These are phyloP conservation scores for Andrena fulva DNA, from an alignment of 2,888 invertebrate genomes.

Conservation along the genomic window DNA sequence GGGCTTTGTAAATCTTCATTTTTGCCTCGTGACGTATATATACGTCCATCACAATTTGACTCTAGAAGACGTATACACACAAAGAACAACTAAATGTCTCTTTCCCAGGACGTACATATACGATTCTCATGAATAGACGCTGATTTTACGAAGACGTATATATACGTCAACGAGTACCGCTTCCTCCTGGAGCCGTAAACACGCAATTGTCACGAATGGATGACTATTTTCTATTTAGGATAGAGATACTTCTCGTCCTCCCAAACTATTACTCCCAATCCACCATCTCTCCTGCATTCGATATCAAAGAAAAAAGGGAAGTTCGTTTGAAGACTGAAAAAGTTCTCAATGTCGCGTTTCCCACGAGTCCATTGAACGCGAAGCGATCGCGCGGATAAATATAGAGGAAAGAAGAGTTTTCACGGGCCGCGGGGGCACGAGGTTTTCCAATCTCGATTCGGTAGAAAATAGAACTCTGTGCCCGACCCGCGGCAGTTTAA, in stretches of 20 bases:
- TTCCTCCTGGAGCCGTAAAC: not conserved
- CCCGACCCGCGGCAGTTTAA: not conserved
- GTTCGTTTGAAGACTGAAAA: constrained; percentile 1
- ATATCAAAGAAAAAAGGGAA: too few species aligned
- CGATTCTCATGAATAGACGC: not conserved
- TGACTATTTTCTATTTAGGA: not conserved
- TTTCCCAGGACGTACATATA: not conserved
- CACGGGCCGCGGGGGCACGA: not conserved
- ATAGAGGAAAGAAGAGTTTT: not conserved
- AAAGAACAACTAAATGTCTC: not conserved
- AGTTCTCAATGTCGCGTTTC: not conserved
- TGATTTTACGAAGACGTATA: not conserved
- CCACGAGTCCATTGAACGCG: constrained; percentile 2
- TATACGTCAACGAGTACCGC: not conserved
- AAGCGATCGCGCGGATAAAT: not conserved
- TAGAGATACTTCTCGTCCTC: too few species aligned
- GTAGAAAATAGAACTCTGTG: constrained; percentile 41
- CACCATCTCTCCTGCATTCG: too few species aligned
- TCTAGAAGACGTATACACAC: not conserved
- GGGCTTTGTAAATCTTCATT: not conserved
- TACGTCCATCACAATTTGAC: not conserved
- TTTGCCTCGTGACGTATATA: not conserved
- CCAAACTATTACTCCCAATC: too few species aligned
- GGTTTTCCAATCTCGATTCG: constrained; percentile 10
- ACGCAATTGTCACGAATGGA: not conserved